These are phyloP conservation scores for Yponomeuta malinellus DNA, from an alignment of 2,888 invertebrate genomes.

Conservation along the genomic window DNA sequence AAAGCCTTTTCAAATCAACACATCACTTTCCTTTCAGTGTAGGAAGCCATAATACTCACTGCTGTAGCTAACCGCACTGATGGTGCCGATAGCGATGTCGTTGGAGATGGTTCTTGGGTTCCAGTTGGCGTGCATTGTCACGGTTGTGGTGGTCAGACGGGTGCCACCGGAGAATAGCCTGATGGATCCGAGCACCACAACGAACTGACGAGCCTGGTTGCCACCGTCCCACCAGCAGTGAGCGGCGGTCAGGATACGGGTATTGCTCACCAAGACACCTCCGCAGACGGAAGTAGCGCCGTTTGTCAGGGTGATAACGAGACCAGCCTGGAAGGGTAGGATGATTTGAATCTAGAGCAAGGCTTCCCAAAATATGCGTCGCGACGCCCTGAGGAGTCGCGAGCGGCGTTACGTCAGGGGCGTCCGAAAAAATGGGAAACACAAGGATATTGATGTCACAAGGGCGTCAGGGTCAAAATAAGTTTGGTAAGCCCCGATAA, in stretches of 20 bases:
- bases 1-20: no score
- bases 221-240: conserved; percentile 19
- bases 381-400: no score
- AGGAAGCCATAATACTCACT: conserved; percentile 7
- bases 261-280: conserved; percentile 30
- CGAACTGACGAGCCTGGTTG: conserved; percentile 11
- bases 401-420: no score
- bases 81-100: conserved; percentile 35
- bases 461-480: neutral
- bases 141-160: conserved; percentile 13
- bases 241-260: conserved; percentile 17
- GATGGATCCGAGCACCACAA: conserved; percentile 17
- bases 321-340: neutral
- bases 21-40: neutral
- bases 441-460: no score
- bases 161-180: conserved; percentile 18
- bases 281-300: conserved; percentile 30
- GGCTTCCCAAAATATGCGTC: neutral
- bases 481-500: neutral
- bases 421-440: no score
- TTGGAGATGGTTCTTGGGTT: conserved; percentile 19
- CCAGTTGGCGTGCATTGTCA: conserved; percentile 16
- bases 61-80: conserved; percentile 22
- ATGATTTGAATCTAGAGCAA: neutral
- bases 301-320: neutral